Percentiles rank a stretch among this genome's conserved stretches.
Evolutionary conservation across 1,140 invertebrate genomes (phyloP).

Genomic region (Pseudomyrmex dendroicus): DNA sequence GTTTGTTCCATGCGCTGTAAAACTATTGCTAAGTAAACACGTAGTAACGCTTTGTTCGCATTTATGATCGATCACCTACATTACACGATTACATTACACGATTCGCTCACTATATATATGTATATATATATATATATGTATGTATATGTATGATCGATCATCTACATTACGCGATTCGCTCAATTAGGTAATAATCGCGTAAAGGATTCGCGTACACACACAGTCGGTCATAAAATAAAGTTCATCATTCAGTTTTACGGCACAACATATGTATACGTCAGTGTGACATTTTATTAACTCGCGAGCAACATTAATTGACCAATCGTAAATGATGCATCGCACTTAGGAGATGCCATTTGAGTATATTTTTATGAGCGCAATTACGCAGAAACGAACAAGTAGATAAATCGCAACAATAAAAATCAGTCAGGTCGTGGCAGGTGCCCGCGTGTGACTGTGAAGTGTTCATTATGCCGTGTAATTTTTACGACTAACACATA

Average conservation of each 20-base stretch:
- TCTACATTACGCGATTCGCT: no score
- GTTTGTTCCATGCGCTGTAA: background rate
- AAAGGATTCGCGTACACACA: background rate
- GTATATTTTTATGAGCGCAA: slow-evolving; percentile 33
- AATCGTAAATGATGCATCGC: slow-evolving; percentile 12
- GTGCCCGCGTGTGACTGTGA: slow-evolving; percentile 47
- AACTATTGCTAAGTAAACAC: background rate
- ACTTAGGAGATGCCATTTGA: background rate
- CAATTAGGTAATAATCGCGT: background rate
- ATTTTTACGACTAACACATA: background rate
- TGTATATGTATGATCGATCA: background rate
- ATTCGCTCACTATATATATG: background rate
- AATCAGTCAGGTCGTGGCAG: slow-evolving; percentile 63
- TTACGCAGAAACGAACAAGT: slow-evolving; percentile 9
- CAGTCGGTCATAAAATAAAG: slow-evolving; percentile 7
- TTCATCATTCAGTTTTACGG: background rate
- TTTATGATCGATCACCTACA: no score
- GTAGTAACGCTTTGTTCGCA: background rate
- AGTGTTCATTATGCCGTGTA: slow-evolving; percentile 58
- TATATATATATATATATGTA: background rate
- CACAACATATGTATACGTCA: background rate
- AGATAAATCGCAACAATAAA: slow-evolving; percentile 67
- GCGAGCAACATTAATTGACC: slow-evolving; percentile 8
- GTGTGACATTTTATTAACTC: slow-evolving; percentile 36
- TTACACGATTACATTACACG: no score